Base-by-base conservation (phyloP, 2,888 invertebrate genomes). In the Zhuqinia jingwanae region DNA sequence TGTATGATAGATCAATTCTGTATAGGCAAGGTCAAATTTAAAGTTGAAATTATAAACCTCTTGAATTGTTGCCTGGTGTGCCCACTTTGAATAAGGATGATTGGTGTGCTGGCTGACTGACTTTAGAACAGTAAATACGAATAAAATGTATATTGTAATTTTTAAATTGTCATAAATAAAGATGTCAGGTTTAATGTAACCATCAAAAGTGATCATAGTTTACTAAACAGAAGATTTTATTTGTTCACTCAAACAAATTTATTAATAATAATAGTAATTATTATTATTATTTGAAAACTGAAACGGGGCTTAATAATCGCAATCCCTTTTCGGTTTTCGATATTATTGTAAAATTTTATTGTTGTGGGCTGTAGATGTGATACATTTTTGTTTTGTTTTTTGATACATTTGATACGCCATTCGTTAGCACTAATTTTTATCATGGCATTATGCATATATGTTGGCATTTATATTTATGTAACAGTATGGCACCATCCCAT, bases 181-280 rank as follows among this genome's bases (percentile, higher is more conserved):
- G 75, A 56, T 75, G 75, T 75, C 75, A 78, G 25, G 78, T 45
- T 58, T 60, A 60, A 45, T 60, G 58, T n/a, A 78, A 27, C 42
- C 45, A 63, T 45, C 25, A 77, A 60, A 27, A 22, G 42, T 47
- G 58, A 78, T 78, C 45, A 45, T 15, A 63, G 25, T 42, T 63
- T 60, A 60, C 63, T 78, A 63, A 63, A 75, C 56, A 56, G 22
- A 22, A 47, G 8, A 50, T 13, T 47, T 22, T n/a, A 30, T 53
- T 56, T 56, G 30, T 36, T 22, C 65, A n/a, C n/a, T 30, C 65
- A n/a, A n/a, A 50, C 1, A 20, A 70, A 70, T 25, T 15, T 68
- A 20, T 20, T 45, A 70, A n/a, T n/a, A n/a, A n/a, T n/a, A n/a
- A n/a, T n/a, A n/a, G n/a, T n/a, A n/a, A n/a, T n/a, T n/a, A n/a